Evolutionary conservation across 2,797 vertebrate species (phyloP).

Genomic region (Rhinatrema bivittatum): DNA sequence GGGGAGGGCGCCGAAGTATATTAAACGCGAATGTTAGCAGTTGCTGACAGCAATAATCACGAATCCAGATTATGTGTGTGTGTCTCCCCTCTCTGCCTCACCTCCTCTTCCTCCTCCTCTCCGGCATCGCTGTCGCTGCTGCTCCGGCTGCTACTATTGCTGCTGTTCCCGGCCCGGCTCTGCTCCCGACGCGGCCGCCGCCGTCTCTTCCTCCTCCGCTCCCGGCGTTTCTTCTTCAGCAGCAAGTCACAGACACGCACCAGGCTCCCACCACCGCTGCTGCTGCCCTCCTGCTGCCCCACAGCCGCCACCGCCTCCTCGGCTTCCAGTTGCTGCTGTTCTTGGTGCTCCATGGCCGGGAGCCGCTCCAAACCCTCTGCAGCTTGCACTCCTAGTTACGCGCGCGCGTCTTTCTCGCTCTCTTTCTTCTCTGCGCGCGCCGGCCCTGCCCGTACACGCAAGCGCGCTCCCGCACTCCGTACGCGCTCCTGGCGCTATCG

Average conservation of each 20-base stretch:
- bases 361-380: conserved; percentile 26
- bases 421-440: conserved; percentile 52
- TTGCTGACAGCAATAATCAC: too few relatives aligned
- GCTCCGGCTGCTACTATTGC: conserved; percentile 41
- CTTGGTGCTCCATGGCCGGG: conserved; percentile 25
- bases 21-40: too few relatives aligned
- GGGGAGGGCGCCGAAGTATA: too few relatives aligned
- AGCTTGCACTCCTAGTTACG: background rate
- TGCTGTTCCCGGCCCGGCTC: conserved; percentile 38
- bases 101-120: conserved; percentile 48
- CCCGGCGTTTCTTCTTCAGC: conserved; percentile 45
- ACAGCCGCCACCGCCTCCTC: background rate
- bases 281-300: conserved; percentile 27
- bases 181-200: conserved; percentile 50
- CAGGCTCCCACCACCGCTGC: conserved; percentile 38
- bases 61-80: too few relatives aligned
- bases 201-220: conserved; percentile 35
- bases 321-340: conserved; percentile 25
- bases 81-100: too few relatives aligned
- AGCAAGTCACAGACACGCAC: conserved; percentile 58
- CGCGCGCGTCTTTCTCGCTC: conserved; percentile 36
- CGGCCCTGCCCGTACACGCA: conserved; percentile 22
- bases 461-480: conserved; percentile 13
- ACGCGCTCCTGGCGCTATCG: conserved; percentile 8
- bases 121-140: conserved; percentile 28